These are phyloP conservation scores for Stenoptilia bipunctidactyla DNA, from an alignment of 2,888 invertebrate species.

Conservation along the genomic window DNA sequence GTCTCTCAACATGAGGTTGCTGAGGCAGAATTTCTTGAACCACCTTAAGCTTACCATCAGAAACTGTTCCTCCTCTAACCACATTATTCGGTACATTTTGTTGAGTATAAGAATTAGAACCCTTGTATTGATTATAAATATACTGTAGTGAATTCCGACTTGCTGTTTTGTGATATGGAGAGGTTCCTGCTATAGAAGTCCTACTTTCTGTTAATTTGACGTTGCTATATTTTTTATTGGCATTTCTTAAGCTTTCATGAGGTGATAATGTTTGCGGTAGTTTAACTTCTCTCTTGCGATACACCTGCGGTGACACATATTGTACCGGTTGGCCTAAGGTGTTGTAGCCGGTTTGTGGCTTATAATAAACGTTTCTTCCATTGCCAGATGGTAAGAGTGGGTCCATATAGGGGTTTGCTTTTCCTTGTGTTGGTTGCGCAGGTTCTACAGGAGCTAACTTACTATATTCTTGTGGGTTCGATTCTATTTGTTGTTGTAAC, in stretches of 20 bases:
- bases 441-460: not conserved
- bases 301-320: slow-evolving; percentile 33
- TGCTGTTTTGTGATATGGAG: slow-evolving; percentile 28
- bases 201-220: slow-evolving; percentile 51
- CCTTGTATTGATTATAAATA: slow-evolving; percentile 52
- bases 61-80: slow-evolving; percentile 25
- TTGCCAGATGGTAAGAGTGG: slow-evolving; percentile 42
- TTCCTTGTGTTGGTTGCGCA: too few species aligned
- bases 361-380: slow-evolving; percentile 20
- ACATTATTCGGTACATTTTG: slow-evolving; percentile 32
- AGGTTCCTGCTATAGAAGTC: slow-evolving; percentile 39
- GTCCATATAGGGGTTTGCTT: slow-evolving; percentile 21
- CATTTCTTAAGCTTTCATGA: not conserved
- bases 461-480: not conserved
- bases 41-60: slow-evolving; percentile 36
- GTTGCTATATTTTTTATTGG: slow-evolving; percentile 6
- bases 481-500: slow-evolving; percentile 11
- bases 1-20: slow-evolving; percentile 29
- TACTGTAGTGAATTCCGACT: slow-evolving; percentile 49
- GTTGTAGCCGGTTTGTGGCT: slow-evolving; percentile 32
- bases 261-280: slow-evolving; percentile 48
- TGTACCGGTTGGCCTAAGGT: slow-evolving; percentile 55
- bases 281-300: slow-evolving; percentile 22
- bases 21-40: slow-evolving; percentile 14
- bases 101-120: slow-evolving; percentile 47